phyloP scores from a whole-genome alignment of 2,888 invertebrate species.

The Sphaerophoria rueppellii region DNA sequence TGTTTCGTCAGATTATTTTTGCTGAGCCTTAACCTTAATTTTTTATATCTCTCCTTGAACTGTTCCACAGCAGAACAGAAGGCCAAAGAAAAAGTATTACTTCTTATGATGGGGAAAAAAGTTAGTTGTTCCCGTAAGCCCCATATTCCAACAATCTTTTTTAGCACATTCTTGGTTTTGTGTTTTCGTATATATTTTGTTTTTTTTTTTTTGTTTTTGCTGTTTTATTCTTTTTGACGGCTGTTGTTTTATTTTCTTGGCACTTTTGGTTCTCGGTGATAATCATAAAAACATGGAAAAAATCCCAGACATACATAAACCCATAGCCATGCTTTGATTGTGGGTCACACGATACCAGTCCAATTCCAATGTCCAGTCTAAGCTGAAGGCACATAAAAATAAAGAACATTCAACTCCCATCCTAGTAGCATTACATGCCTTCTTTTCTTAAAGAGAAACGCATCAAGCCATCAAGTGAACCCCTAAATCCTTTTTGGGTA shows the following conservation, averaged over 20 bases:
- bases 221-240: constrained; percentile 40
- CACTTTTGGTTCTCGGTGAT: constrained; percentile 58
- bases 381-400: constrained; percentile 25
- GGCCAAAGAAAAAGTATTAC: neutral
- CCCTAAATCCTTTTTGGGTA: constrained; percentile 37
- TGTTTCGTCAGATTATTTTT: neutral
- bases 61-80: neutral
- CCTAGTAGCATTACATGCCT: neutral
- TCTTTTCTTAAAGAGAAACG: constrained; percentile 40
- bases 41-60: neutral
- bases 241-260: constrained; percentile 58
- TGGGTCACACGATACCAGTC: neutral
- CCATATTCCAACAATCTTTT: constrained; percentile 5
- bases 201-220: constrained; percentile 27
- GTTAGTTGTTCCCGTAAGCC: neutral
- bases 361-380: neutral
- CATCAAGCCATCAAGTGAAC: constrained; percentile 12
- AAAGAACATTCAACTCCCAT: neutral
- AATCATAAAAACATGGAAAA: constrained; percentile 61
- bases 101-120: neutral
- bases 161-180: constrained; percentile 1
- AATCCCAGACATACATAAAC: constrained; percentile 24
- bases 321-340: neutral
- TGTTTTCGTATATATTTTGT: neutral
- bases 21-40: neutral